Percentiles rank a stretch among this genome's conserved stretches.
phyloP scores from a whole-genome alignment of 1,140 invertebrate genomes.

The Cydia fagiglandana region DNA sequence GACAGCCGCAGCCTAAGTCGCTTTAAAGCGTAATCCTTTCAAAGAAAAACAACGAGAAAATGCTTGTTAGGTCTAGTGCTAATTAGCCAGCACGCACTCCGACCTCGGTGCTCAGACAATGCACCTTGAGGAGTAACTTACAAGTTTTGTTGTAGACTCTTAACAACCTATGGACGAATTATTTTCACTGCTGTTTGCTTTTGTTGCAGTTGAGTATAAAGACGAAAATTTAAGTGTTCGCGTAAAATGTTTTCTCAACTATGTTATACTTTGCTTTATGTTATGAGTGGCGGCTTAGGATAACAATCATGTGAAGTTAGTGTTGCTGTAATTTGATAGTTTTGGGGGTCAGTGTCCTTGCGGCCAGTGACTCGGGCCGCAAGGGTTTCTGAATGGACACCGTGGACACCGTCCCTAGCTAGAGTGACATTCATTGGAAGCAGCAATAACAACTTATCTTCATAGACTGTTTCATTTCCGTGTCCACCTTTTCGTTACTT shows the following conservation, averaged over 20 bases:
- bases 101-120: slow-evolving; percentile 13
- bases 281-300: background rate
- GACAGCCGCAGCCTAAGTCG: slow-evolving; percentile 46
- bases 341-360: background rate
- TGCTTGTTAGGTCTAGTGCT: slow-evolving; percentile 43
- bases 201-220: background rate
- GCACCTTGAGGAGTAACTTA: background rate
- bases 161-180: background rate
- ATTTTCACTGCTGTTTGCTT: background rate
- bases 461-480: slow-evolving; percentile 59
- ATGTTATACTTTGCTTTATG: background rate
- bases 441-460: slow-evolving; percentile 67
- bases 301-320: background rate
- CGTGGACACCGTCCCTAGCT: background rate
- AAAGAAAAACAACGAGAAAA: slow-evolving; percentile 48
- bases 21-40: slow-evolving; percentile 61
- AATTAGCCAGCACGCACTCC: slow-evolving; percentile 50
- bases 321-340: background rate
- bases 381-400: background rate
- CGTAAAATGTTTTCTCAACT: background rate
- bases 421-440: slow-evolving; percentile 45
- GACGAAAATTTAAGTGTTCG: background rate
- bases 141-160: background rate
- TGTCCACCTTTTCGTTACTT: slow-evolving; percentile 54
- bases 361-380: background rate